Percentiles rank a stretch among this genome's conserved stretches.
These are phyloP conservation scores for Asobara japonica DNA, from an alignment of 1,140 invertebrate genomes.

Conservation along the genomic window DNA sequence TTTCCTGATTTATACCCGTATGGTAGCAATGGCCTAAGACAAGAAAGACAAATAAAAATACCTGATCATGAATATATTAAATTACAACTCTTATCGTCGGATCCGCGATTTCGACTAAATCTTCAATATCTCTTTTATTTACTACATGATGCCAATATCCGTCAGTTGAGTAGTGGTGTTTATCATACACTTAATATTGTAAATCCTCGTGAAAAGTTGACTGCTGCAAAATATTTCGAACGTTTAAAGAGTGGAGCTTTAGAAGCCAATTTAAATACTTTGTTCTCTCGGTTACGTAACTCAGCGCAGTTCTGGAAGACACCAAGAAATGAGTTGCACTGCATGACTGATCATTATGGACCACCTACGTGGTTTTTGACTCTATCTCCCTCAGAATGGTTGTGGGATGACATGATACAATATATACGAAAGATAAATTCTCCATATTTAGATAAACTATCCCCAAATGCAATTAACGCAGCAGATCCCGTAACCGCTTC, in stretches of 20 bases:
- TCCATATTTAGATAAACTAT: slow-evolving; percentile 20
- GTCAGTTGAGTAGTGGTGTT: slow-evolving; percentile 45
- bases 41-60: slow-evolving; percentile 1
- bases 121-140: slow-evolving; percentile 30
- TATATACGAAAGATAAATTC: slow-evolving; percentile 47
- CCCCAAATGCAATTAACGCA: slow-evolving; percentile 38
- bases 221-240: slow-evolving; percentile 42
- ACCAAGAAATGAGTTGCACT: slow-evolving; percentile 42
- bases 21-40: slow-evolving; percentile 21
- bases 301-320: slow-evolving; percentile 45
- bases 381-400: slow-evolving; percentile 53
- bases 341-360: slow-evolving; percentile 51
- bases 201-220: slow-evolving; percentile 39
- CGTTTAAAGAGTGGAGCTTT: slow-evolving; percentile 40
- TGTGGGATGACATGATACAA: slow-evolving; percentile 49
- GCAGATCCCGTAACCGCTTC: slow-evolving; percentile 48
- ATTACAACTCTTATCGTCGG: slow-evolving; percentile 11
- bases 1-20: slow-evolving; percentile 36
- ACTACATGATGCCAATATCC: slow-evolving; percentile 19
- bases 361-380: slow-evolving; percentile 56
- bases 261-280: slow-evolving; percentile 37
- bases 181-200: slow-evolving; percentile 49
- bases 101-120: slow-evolving; percentile 31
- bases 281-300: slow-evolving; percentile 44
- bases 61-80: slow-evolving; percentile 21